Evolutionary conservation across 2,113 vertebrate genomes (phyloP).

Genomic region (Bufo gargarizans): DNA sequence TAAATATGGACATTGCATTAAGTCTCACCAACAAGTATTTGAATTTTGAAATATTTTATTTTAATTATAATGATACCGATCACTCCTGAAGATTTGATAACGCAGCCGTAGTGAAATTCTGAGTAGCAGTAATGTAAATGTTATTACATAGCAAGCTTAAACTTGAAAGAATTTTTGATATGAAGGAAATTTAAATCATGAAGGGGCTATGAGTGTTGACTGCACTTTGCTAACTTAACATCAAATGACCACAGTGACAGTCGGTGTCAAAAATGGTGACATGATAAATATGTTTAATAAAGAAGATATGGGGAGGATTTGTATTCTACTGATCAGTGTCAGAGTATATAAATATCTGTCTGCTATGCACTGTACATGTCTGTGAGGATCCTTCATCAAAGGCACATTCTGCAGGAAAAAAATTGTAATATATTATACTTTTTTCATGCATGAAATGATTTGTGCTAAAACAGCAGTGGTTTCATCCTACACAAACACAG

Average conservation of each 20-base stretch:
- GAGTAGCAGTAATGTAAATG: not conserved
- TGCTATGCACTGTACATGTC: not conserved
- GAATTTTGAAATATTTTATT: too few relatives aligned
- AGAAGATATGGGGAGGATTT: conserved; percentile 40
- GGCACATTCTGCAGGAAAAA: conserved; percentile 3
- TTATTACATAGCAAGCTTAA: not conserved
- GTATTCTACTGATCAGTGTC: conserved; percentile 44
- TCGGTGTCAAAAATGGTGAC: conserved; percentile 12
- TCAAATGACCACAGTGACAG: conserved; percentile 39
- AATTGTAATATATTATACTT: not conserved
- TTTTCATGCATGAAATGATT: conserved; percentile 19
- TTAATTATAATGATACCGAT: conserved; percentile 5
- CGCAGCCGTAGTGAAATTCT: not conserved
- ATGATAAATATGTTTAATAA: conserved; percentile 56
- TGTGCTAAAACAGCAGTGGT: conserved; percentile 25
- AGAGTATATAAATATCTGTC: conserved; percentile 42
- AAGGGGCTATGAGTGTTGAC: not conserved
- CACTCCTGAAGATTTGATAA: conserved; percentile 1
- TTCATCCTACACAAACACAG: not conserved
- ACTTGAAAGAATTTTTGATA: not conserved
- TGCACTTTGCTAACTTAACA: conserved; percentile 22
- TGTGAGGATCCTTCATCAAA: conserved; percentile 25
- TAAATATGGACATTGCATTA: not conserved
- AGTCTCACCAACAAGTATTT: not conserved
- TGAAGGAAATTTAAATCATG: conserved; percentile 1